Evolutionary conservation across 1,140 invertebrate genomes (phyloP), one percentile per base, ranked within the genome.

Genomic region (Cydia fagiglandana): DNA sequence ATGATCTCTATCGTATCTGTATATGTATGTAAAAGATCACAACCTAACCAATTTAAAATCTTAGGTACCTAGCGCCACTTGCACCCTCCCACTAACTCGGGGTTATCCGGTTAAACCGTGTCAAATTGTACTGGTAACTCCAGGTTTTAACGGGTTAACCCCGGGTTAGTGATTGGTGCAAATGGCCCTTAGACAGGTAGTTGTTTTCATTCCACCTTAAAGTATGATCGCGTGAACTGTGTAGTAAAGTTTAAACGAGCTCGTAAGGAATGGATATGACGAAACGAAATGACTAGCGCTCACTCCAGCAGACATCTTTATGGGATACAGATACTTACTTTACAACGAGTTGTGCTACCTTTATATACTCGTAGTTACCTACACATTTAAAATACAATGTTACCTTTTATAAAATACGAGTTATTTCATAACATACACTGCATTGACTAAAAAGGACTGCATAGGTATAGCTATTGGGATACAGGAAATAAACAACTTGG

Each of bases 171-270:
- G n/a, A n/a, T n/a, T n/a, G n/a, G n/a, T n/a, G n/a, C n/a, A n/a
- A n/a, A n/a, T n/a, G n/a, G n/a, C n/a, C n/a, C 10, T 20, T 20
- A 24, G n/a, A 24, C n/a, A 61, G 6, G 56, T 53, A 20, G 17
- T 61, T 61, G 41, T 61, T 17, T 20, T 61, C 17, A 20, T 24
- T 10, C 56, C 20, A 24, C 20, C 17, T 61, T 61, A 61, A 6
- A 56, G 56, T 61, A 24, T 61, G 56, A 61, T 61, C 56, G 56
- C 56, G 56, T 61, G 56, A 61, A 24, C 17, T 24, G 56, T 24
- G 56, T 61, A 12, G 56, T 61, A 61, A 61, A 61, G 56, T 61
- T 24, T 7, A 61, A 24, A 24, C 20, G 56, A 24, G 56, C 56
- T 61, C 56, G 56, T 61, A 61, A 61, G 56, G 20, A 61, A 7